Conservation (phyloP, 2,113 vertebrate species). For the Hemichromis elongatus region DNA sequence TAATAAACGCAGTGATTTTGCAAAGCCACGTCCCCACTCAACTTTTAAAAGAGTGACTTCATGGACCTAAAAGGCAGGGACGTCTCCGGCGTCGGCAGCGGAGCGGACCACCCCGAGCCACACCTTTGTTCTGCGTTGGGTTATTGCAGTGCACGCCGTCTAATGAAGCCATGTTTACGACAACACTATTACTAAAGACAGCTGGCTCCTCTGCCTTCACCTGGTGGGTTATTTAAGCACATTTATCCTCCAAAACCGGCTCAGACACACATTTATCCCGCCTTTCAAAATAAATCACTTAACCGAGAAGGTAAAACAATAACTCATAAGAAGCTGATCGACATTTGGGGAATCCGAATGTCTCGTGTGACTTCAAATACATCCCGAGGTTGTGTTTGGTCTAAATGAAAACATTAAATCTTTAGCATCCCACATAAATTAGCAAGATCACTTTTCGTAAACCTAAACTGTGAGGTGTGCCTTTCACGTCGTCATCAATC, state of each 20-base stretch:
- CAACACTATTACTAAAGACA: neutral
- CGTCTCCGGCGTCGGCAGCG: neutral
- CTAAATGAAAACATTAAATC: neutral
- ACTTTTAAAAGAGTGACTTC: neutral
- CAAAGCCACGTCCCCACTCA: neutral
- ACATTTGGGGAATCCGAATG: neutral
- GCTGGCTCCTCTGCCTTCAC: slow-evolving; percentile 14
- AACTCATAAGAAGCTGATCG: neutral
- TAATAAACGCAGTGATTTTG: slow-evolving; percentile 22
- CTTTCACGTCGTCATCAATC: neutral
- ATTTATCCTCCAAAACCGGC: neutral
- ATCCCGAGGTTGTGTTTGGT: neutral
- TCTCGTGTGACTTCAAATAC: neutral
- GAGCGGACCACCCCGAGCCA: neutral
- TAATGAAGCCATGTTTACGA: neutral
- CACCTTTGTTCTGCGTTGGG: neutral
- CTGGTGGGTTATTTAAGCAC: neutral
- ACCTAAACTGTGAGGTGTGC: neutral
- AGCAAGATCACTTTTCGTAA: neutral
- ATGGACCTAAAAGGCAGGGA: neutral
- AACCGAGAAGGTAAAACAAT: neutral
- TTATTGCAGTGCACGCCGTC: neutral
- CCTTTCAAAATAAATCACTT: neutral
- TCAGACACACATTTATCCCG: neutral
- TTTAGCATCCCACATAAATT: neutral